Evolutionary conservation across 2,113 vertebrate species (phyloP).

Genomic region (Pomatostomus ruficeps): DNA sequence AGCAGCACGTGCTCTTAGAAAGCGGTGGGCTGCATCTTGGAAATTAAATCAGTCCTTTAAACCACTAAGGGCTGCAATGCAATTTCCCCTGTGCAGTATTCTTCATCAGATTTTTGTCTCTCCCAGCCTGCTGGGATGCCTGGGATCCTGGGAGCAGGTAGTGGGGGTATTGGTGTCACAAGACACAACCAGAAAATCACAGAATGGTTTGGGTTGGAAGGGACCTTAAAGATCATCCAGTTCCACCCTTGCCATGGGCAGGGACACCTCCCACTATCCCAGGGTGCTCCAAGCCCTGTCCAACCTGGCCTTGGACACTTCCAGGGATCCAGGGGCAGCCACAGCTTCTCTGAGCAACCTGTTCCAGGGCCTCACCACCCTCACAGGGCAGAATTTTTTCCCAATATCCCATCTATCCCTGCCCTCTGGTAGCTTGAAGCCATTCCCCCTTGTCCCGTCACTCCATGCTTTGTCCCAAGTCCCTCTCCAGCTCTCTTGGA

Average conservation of each 20-base stretch:
- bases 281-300: accelerated
- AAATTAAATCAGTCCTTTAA: not conserved
- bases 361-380: not conserved
- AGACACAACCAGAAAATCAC: not conserved
- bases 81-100: not conserved
- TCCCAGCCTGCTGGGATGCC: not conserved
- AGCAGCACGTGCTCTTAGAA: not conserved
- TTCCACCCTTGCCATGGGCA: not conserved
- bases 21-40: not conserved
- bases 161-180: not conserved
- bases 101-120: not conserved
- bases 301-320: not conserved
- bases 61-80: not conserved
- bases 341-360: not conserved
- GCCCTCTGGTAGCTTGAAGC: not conserved
- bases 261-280: not conserved
- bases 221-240: not conserved
- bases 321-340: not conserved
- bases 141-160: not conserved
- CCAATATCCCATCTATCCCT: not conserved
- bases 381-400: not conserved
- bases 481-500: not conserved
- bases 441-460: not conserved
- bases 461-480: not conserved
- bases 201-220: not conserved